Percentiles rank a stretch among this genome's conserved stretches.
Evolutionary conservation across 2,797 vertebrate species (phyloP).

Genomic region (Darevskia mixta): DNA sequence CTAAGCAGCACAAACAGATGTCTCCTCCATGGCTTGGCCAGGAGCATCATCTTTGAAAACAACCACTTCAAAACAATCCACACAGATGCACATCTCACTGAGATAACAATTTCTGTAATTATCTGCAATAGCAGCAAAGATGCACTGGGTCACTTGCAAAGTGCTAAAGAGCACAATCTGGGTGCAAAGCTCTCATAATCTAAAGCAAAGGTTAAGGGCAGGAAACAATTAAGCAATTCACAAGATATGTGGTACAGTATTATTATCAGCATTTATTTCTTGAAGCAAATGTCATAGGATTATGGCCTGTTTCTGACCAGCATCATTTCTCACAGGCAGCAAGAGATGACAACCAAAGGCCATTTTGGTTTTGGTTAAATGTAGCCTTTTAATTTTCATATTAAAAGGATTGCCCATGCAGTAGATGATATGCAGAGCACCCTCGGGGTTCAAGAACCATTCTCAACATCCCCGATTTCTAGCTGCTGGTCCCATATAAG

Average conservation of each 20-base stretch:
- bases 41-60: neutral
- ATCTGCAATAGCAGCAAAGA: neutral
- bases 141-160: neutral
- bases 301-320: neutral
- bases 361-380: neutral
- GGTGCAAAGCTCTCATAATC: neutral
- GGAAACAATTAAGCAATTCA: slow-evolving; percentile 9
- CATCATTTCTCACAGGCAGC: slow-evolving; percentile 14
- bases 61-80: neutral
- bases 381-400: neutral
- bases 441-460: neutral
- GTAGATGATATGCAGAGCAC: neutral
- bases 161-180: slow-evolving; percentile 11
- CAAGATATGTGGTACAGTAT: neutral
- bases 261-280: neutral
- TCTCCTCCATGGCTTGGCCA: neutral
- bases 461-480: neutral
- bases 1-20: slow-evolving; percentile 25
- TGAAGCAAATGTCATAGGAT: neutral
- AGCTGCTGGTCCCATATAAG: too few relatives aligned
- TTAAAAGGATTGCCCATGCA: neutral
- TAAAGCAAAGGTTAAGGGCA: neutral
- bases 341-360: neutral
- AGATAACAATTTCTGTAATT: neutral
- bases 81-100: neutral